Base-by-base conservation (phyloP, 30 jellyfish, hydroid and myxozoan genomes). In the Turritopsis rubra region DNA sequence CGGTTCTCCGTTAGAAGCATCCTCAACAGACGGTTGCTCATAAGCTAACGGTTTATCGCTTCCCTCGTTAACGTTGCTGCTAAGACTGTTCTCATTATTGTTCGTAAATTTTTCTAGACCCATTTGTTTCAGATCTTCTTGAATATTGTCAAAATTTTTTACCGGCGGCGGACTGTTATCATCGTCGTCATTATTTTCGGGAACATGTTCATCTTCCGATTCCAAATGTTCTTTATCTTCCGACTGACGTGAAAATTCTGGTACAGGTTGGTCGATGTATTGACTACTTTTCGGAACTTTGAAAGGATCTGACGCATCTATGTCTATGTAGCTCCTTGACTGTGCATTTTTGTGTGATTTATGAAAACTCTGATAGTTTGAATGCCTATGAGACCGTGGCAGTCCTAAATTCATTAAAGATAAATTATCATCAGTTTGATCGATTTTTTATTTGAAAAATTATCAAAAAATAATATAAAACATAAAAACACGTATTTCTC, bases 261-360 rank as follows among this genome's bases (percentile, higher is more conserved):
- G 98, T 4, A 79, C 52, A 3, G 95, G 96, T 26, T 88, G 96
- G 84, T 92, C 98, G n/a, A 92, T 82, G 70, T 92, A 92, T 80
- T 92, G 94, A 20, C 96, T 88, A 71, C 85, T 77, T 65, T 92
- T 87, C 18, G 98, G 98, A 26, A 92, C 98, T 88, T 92, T 92
- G 87, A 92, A 92, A 18, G 98, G 98, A 54, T 92, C 98, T 0
- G 98, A 83, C 1, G 96, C 98, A 72, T 92, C 98, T 25, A 92
- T 88, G 87, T 92, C 98, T n/a, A 92, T 92, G 81, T 92, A 92
- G 79, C 98, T 92, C 54, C 96, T 75, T 70, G 87, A 88, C 16
- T 81, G 81, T 21, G 88, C 95, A 21, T 81, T 85, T 75, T 83
- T 81, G 52, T 75, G 81, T 26, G 28, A 22, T 74, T 26, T 74